Conservation (phyloP, 2,888 invertebrate genomes). For the Epinotia bilunana region DNA sequence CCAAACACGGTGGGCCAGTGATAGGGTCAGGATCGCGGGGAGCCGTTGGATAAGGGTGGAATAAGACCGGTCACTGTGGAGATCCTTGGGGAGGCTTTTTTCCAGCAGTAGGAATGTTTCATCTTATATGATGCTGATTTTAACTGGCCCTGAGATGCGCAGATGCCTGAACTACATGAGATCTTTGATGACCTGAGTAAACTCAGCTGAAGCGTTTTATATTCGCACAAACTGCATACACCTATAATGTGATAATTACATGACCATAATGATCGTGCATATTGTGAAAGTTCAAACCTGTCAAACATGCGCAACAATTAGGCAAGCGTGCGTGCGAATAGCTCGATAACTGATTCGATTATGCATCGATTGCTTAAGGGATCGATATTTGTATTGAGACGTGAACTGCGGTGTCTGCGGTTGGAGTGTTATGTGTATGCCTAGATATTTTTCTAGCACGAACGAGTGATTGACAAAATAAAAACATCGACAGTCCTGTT, state of each 20-base stretch:
- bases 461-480: too few relatives aligned
- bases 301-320: constrained; percentile 45
- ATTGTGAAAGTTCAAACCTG: constrained; percentile 64
- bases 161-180: too few relatives aligned
- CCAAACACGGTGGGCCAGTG: too few relatives aligned
- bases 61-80: too few relatives aligned
- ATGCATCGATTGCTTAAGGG: constrained; percentile 45
- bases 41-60: too few relatives aligned
- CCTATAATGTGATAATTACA: constrained; percentile 30
- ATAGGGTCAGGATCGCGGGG: too few relatives aligned
- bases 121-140: too few relatives aligned
- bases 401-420: constrained; percentile 16
- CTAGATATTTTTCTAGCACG: too few relatives aligned
- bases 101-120: too few relatives aligned
- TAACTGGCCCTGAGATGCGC: too few relatives aligned
- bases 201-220: not conserved
- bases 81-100: too few relatives aligned
- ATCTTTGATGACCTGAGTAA: not conserved
- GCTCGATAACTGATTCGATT: constrained; percentile 59
- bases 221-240: not conserved
- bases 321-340: constrained; percentile 58
- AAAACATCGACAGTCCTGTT: too few relatives aligned
- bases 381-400: constrained; percentile 30
- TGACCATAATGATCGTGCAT: constrained; percentile 42
- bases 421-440: not conserved